Evolutionary conservation across 2,797 vertebrate genomes (phyloP), one percentile per base, ranked within the genome.

Genomic region (Molossus molossus): DNA sequence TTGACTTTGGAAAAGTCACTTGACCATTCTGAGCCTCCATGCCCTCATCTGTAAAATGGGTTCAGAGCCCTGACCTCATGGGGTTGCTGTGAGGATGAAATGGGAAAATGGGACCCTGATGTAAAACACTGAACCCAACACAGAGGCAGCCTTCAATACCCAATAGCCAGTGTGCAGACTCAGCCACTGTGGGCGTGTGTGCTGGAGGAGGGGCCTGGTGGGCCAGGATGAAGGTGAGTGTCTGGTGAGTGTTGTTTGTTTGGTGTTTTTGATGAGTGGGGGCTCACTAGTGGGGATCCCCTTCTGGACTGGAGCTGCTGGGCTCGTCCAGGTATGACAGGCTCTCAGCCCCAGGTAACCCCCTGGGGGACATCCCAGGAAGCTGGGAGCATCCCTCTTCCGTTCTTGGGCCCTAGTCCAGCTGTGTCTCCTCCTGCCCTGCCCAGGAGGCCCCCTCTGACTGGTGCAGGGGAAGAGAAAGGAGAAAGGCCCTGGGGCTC

Each of bases 161-260:
- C 0, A 4, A 55, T 3, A 69, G 53, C 53, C 58, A 23, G 58
- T 27, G 9, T n/a, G 29, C n/a, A 27, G 60, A 33, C 6, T 40
- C 0, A 0, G 23, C 37, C 72, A 6, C 45, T 4, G 0, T 12
- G 45, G 15, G 10, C 17, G 67, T 8, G 12, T 6, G 33, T 37
- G 29, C 40, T 45, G 55, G 23, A 50, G 27, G 91, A 65, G 21
- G 21, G 45, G 6, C 45, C 77, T 27, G 25, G 7, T 5, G 64
- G 37, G 21, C 45, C 29, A 72, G 37, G 0, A 25, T 37, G 62
- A 37, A 15, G 64, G 48, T 29, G 13, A 27, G 69, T 33, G 18
- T 58, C 45, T 87, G 12, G 48, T 10, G 33, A 37, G 27, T 60
- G 58, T 5, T 6, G 2, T n/a, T 23, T 20, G 18, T 23, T 67